phyloP scores from a whole-genome alignment of 2,113 vertebrate species.

The Sus scrofa region T2T-Sscrofa CM000819.6:121541001-121541500 shows the following conservation, averaged over 20 bases:
- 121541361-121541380: not conserved
- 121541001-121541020: not conserved
- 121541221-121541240: not conserved
- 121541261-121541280: not conserved
- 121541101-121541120: not conserved
- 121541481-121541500: not conserved
- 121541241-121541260: not conserved
- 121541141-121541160: not conserved
- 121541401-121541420: not conserved
- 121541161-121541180: not conserved
- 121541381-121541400: not conserved
- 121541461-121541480: not conserved
- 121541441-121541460: not conserved
- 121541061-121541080: not conserved
- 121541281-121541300: not conserved
- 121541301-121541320: not conserved
- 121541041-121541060: constrained; percentile 16
- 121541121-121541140: not conserved
- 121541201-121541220: not conserved
- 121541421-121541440: not conserved
- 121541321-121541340: constrained; percentile 23
- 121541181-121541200: not conserved
- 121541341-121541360: not conserved
- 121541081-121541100: not conserved
- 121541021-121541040: not conserved